phyloP scores from a whole-genome alignment of 2,113 vertebrate species.

The Piprites chloris region DNA sequence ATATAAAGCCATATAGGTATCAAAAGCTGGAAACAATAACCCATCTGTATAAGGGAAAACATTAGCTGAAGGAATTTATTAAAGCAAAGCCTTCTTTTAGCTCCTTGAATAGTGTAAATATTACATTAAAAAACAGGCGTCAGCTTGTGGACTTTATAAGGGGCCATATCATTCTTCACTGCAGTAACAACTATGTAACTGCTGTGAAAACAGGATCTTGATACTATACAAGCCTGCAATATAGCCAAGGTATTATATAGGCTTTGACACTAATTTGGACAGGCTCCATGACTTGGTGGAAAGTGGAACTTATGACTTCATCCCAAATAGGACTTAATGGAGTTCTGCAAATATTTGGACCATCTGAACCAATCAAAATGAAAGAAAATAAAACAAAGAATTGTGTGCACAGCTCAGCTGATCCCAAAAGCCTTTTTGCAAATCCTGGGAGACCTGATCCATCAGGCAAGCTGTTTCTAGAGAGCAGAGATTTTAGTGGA shows the following conservation, averaged over 20 bases:
- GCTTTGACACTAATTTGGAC: conserved; percentile 56
- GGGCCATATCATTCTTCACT: conserved; percentile 51
- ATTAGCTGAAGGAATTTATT: conserved; percentile 60
- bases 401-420: background rate
- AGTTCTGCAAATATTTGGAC: conserved; percentile 37
- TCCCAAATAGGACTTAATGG: conserved; percentile 22
- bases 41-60: conserved; percentile 50
- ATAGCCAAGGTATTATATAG: conserved; percentile 47
- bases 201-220: conserved; percentile 57
- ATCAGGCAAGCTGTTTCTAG: background rate
- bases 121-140: conserved; percentile 60
- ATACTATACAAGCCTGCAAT: conserved; percentile 40
- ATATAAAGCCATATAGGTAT: conserved; percentile 10
- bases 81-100: conserved; percentile 55
- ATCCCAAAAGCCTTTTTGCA: background rate
- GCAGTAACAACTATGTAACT: conserved; percentile 54
- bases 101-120: conserved; percentile 62
- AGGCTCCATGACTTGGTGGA: conserved; percentile 22
- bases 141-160: conserved; percentile 55
- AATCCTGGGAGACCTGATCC: background rate
- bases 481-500: background rate
- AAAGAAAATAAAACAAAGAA: conserved; percentile 4
- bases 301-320: conserved; percentile 50
- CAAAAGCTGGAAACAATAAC: conserved; percentile 63
- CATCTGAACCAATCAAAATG: conserved; percentile 33